These are phyloP conservation scores for Labroides dimidiatus DNA, from an alignment of 2,797 vertebrate species.

Conservation along the genomic window DNA sequence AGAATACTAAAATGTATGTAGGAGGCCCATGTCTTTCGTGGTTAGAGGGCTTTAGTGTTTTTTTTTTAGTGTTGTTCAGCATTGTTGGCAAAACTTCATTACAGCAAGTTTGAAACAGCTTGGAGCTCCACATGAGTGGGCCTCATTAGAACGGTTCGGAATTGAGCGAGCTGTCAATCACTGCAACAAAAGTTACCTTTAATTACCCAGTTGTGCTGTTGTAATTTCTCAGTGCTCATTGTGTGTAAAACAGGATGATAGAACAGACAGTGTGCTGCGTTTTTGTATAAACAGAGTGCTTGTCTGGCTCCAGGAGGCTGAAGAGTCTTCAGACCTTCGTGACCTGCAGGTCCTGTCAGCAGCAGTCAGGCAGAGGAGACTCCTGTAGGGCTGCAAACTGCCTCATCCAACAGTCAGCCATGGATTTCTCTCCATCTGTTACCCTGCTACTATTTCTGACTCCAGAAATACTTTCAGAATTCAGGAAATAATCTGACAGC, in stretches of 20 bases:
- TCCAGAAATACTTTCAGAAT: slow-evolving; percentile 33
- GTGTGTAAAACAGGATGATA: slow-evolving; percentile 9
- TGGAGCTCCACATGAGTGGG: slow-evolving; percentile 2
- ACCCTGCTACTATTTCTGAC: slow-evolving; percentile 27
- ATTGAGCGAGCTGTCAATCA: slow-evolving; percentile 40
- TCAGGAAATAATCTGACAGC: slow-evolving; percentile 26
- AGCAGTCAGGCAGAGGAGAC: slow-evolving; percentile 52
- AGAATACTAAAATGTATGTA: background rate
- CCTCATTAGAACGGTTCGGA: slow-evolving; percentile 33
- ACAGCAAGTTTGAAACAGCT: background rate
- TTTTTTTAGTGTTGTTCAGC: background rate
- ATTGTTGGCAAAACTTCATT: slow-evolving; percentile 2
- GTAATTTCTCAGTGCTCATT: slow-evolving; percentile 28
- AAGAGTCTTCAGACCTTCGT: slow-evolving; percentile 53
- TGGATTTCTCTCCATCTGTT: slow-evolving; percentile 46
- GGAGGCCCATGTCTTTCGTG: background rate
- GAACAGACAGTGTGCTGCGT: slow-evolving; percentile 32
- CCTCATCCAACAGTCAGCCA: slow-evolving; percentile 69
- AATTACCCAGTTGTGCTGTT: slow-evolving; percentile 28
- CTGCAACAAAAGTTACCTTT: slow-evolving; percentile 19
- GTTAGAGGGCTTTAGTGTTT: background rate
- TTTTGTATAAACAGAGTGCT: slow-evolving; percentile 48
- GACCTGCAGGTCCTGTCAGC: slow-evolving; percentile 67
- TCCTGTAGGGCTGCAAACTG: slow-evolving; percentile 60
- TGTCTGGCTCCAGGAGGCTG: slow-evolving; percentile 49